Evolutionary conservation across 2,113 vertebrate species (phyloP).

Genomic region (Microtus montanus): DNA sequence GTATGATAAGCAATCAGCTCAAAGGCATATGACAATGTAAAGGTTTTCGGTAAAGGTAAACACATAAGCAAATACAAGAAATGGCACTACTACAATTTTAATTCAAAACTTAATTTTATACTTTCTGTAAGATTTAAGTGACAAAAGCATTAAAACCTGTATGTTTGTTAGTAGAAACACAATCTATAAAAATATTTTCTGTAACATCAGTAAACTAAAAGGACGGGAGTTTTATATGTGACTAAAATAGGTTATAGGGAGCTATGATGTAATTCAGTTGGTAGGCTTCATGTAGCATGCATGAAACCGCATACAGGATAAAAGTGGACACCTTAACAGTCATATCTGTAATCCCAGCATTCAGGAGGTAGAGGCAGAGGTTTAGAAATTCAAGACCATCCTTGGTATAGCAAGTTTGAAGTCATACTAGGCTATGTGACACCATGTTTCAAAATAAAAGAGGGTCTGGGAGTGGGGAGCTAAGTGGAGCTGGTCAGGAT

Average conservation of each 20-base stretch:
- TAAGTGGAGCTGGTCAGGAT: constrained; percentile 81
- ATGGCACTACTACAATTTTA: neutral
- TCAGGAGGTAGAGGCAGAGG: neutral
- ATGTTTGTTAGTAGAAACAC: neutral
- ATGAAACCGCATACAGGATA: neutral
- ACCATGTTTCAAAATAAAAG: neutral
- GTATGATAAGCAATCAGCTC: neutral
- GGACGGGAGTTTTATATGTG: neutral
- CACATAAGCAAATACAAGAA: neutral
- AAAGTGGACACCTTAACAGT: neutral
- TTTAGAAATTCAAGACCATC: neutral
- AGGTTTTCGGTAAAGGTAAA: constrained; percentile 11
- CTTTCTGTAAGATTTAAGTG: constrained; percentile 23
- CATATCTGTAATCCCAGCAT: neutral
- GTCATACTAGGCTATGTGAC: neutral
- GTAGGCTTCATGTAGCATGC: neutral
- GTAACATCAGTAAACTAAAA: neutral
- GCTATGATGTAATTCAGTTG: neutral
- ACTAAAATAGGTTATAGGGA: neutral
- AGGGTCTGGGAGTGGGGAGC: neutral
- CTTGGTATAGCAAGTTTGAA: neutral
- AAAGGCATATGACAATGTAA: neutral
- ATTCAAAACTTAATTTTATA: neutral
- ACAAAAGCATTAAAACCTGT: constrained; percentile 23
- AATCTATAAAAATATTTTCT: neutral